Evolutionary conservation across 2,888 invertebrate species (phyloP), one percentile per base, ranked within the genome.

Genomic region (Tipula confusa): DNA sequence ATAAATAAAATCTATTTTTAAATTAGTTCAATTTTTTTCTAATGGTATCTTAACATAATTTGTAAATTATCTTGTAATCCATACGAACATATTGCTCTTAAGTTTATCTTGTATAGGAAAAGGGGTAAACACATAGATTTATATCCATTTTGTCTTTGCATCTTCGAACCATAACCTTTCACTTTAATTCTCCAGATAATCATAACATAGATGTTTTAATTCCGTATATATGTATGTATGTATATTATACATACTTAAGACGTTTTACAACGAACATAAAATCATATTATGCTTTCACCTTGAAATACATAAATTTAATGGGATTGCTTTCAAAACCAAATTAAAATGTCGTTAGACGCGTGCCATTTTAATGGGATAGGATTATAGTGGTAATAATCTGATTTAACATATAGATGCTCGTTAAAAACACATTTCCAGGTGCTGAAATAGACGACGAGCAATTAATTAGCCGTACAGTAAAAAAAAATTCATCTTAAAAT

Each of bases 131-230:
- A 64, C 64, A n/a, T n/a, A 18, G 64, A 24, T 64, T 64, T 24
- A 64, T 24, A 64, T 64, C 64, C 64, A 18, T 18, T 64, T 64
- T 64, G 64, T 64, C 64, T 18, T 64, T n/a, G n/a, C 64, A 64
- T 64, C 64, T 64, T 64, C 64, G n/a, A 64, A 64, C 64, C 64
- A 64, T 64, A 64, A 64, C 64, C 64, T 64, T 64, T 64, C 64
- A 64, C 64, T 64, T 64, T 64, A 64, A 64, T 64, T 64, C 64
- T 64, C 64, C 64, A 24, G 64, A 64, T 64, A 64, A 64, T 64
- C 64, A 64, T 64, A 64, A 64, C 64, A 64, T 24, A 64, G 43
- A 64, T 64, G 64, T 24, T 64, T 64, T 64, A 64, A 64, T 64
- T 64, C 64, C 24, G 9, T 64, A 64, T 9, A 64, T 24, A 64